These are phyloP conservation scores for Pantherophis alleghaniensis DNA, from an alignment of 2,797 vertebrate genomes.

Conservation along the genomic window DNA sequence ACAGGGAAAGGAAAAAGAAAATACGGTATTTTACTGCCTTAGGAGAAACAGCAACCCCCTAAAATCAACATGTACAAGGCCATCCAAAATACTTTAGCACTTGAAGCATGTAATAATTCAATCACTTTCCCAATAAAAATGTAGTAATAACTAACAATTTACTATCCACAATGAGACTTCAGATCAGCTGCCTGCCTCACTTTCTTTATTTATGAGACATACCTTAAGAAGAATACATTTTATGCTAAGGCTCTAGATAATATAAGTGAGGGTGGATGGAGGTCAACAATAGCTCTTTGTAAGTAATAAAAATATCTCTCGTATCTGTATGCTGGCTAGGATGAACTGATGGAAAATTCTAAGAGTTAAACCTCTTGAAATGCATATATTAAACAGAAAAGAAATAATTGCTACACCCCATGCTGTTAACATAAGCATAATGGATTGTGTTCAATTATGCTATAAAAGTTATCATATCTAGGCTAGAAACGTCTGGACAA, in stretches of 20 bases:
- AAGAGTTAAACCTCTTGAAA: neutral
- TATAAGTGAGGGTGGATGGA: neutral
- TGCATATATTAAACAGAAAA: neutral
- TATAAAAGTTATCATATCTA: neutral
- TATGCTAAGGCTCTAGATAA: neutral
- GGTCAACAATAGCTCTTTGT: neutral
- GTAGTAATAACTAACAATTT: neutral
- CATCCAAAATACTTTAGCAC: neutral
- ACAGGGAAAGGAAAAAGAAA: neutral
- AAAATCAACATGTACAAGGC: neutral
- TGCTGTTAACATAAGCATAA: neutral
- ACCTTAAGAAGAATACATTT: neutral
- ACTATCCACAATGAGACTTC: neutral
- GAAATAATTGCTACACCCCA: neutral
- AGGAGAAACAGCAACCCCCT: neutral
- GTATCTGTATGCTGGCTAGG: neutral
- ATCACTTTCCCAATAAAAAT: neutral
- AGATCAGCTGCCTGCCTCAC: neutral
- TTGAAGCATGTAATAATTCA: neutral
- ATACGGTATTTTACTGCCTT: neutral
- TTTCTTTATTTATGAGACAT: neutral
- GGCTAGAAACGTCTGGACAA: neutral
- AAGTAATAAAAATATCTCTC: neutral
- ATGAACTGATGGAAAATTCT: neutral
- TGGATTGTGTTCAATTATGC: neutral